Percentiles rank a stretch among this genome's conserved stretches.
phyloP scores from a whole-genome alignment of 2,888 invertebrate genomes.

The Agelastica alni region DNA sequence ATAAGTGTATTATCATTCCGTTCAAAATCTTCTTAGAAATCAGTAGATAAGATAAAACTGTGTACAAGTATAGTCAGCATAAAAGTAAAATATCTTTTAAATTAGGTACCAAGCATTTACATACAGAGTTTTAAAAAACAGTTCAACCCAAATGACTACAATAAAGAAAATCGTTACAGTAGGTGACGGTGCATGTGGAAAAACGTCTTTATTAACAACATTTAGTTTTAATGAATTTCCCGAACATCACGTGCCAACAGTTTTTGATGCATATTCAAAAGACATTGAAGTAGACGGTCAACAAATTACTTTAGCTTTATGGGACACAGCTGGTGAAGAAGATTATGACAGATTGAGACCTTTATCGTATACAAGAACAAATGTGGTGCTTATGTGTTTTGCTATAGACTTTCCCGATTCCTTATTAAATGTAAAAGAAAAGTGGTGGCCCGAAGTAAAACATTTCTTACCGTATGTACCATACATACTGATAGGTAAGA shows the following conservation, averaged over 20 bases:
- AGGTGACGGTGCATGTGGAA: constrained; percentile 69
- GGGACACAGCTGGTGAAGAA: constrained; percentile 64
- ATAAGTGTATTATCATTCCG: no score
- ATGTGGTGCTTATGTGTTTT: constrained; percentile 68
- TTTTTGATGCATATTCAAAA: constrained; percentile 42
- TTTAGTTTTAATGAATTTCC: constrained; percentile 67
- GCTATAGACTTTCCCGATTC: constrained; percentile 66
- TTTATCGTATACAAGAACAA: constrained; percentile 64
- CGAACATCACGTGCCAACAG: constrained; percentile 63
- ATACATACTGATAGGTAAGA: constrained; percentile 57
- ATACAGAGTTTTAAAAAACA: not conserved
- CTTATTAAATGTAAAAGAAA: constrained; percentile 65
- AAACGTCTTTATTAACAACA: constrained; percentile 66
- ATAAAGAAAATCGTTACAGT: constrained; percentile 56
- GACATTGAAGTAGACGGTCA: constrained; percentile 62
- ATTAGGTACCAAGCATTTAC: no score
- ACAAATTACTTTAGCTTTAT: constrained; percentile 54
- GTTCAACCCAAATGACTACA: constrained; percentile 14
- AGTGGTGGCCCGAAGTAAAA: constrained; percentile 66
- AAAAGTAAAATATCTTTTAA: constrained; percentile 1
- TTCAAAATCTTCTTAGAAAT: constrained; percentile 12
- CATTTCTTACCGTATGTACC: constrained; percentile 68
- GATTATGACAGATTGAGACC: constrained; percentile 64
- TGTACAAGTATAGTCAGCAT: not conserved
- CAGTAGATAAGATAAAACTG: constrained; percentile 21